Base-by-base conservation (phyloP, 1,140 invertebrate species). In the Penaeus chinensis region DNA sequence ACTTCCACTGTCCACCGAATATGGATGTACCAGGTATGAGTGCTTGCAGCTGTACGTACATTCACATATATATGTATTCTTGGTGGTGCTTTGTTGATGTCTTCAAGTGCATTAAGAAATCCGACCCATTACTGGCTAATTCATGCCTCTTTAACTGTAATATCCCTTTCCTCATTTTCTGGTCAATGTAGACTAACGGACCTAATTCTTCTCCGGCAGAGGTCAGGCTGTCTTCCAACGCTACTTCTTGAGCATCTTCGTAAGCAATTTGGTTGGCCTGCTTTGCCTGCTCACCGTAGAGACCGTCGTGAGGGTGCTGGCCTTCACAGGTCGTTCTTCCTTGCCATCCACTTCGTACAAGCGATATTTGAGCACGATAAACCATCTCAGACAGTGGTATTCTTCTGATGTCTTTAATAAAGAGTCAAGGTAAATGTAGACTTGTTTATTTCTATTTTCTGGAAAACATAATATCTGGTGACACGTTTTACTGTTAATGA, bases 191-290 rank as follows among this genome's bases (percentile, higher is more conserved):
- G 54, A 54, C 54, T 54, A 11, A 2, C 10, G 10, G 47, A 54
- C 54, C 16, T 11, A 8, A 16, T 8, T 2, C 54, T 54, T 54
- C 69, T 74, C 69, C 74, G 54, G 22, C 76, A 89, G 89, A 83
- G 89, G 85, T 47, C 89, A 87, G 37, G 22, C 61, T 11, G 83
- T 87, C 24, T 89, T 89, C 85, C 89, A 84, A 13, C 61, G 24
- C 5, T 77, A 89, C 82, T 89, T 89, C 82, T 20, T 89, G 42
- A 69, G 82, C 63, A 77, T 89, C n/a, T 87, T 89, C 47, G 80
- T 89, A 71, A 87, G 85, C 63, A 89, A 89, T 77, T 32, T 89
- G 66, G 82, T 89, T n/a, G 82, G 89, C 20, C 76, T 89, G 77
- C n/a, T 87, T 62, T 80, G 85, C 20, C 77, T 89, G 19, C 82